Conservation (phyloP, 2,888 invertebrate species). For the Tuberolachnus salignus region DNA sequence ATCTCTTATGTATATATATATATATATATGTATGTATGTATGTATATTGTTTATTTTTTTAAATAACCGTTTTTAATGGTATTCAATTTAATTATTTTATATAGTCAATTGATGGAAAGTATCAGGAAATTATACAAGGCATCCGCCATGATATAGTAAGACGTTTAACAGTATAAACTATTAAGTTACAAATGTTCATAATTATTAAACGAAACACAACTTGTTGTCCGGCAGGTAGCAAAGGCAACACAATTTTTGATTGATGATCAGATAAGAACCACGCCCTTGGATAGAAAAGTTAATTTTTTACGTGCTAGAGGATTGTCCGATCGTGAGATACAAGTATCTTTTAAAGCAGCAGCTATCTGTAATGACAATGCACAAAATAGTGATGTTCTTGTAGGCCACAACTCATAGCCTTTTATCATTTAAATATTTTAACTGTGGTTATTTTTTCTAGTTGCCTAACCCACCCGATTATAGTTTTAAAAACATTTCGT, state of each 20-base stretch:
- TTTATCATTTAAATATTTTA: background rate
- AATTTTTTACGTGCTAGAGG: constrained; percentile 19
- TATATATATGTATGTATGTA: too few relatives aligned
- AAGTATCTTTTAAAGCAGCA: constrained; percentile 6
- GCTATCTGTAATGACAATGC: background rate
- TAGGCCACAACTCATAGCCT: background rate
- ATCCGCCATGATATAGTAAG: background rate
- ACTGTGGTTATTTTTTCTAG: background rate
- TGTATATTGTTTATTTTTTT: background rate
- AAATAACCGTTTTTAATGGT: background rate
- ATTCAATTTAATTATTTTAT: background rate
- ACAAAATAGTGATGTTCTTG: background rate
- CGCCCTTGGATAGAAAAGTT: background rate
- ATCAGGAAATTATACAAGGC: too few relatives aligned
- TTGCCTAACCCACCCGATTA: background rate
- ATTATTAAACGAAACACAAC: background rate
- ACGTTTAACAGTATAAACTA: background rate
- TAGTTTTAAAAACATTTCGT: background rate
- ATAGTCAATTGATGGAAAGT: background rate
- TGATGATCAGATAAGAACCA: background rate
- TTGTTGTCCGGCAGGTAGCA: constrained; percentile 2
- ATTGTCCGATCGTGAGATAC: constrained; percentile 35
- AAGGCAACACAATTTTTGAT: constrained; percentile 37
- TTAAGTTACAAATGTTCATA: background rate
- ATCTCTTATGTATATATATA: background rate